Base-by-base conservation (phyloP, 2,797 vertebrate species). In the Crypturellus tataupa region DNA sequence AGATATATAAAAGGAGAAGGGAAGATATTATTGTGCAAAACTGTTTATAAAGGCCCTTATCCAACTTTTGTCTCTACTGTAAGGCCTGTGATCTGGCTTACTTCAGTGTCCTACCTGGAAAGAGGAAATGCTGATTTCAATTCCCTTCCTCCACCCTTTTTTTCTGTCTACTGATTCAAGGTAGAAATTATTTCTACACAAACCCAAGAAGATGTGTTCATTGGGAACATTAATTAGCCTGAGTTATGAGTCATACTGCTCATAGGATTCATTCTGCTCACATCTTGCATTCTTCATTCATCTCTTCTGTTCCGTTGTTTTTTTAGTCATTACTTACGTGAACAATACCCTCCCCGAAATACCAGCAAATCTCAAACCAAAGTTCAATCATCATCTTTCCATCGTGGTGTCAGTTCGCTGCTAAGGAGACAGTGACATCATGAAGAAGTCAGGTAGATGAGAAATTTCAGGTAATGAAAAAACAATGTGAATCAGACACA, bases 231-330 rank as follows among this genome's bases (percentile, higher is more conserved):
- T 2, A 25, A 49, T 59, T 60, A 31, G 29, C 5, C 1, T 2
- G 13, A 2, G 15, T 37, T 39, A 8, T 27, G 23, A 29, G 4
- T 7, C 10, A 0, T 12, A 1, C 5, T 37, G 24, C 25, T 4
- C 12, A 1, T 10, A 33, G 10, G 8, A 12, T 16, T 2, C 1
- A 0, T 40, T 35, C 25, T 3, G 59, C 10, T n/a, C 9, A 5
- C 0, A 11, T 14, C 7, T 39, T 1, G 0, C 59, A 3, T 1
- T 25, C 70, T 63, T 6, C 73, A 1, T 12, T 25, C 19, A 49
- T 39, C 20, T 75, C 39, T 68, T 23, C 39, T 69, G 5, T 35
- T 6, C 3, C 20, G 17, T 18, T 23, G 9, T 6, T 87, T 76
- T 79, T 56, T 47, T 71, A 39, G 33, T 16, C 40, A 46, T 64